phyloP scores from a whole-genome alignment of 1,140 invertebrate genomes.

The Zaprionus africanus region DNA sequence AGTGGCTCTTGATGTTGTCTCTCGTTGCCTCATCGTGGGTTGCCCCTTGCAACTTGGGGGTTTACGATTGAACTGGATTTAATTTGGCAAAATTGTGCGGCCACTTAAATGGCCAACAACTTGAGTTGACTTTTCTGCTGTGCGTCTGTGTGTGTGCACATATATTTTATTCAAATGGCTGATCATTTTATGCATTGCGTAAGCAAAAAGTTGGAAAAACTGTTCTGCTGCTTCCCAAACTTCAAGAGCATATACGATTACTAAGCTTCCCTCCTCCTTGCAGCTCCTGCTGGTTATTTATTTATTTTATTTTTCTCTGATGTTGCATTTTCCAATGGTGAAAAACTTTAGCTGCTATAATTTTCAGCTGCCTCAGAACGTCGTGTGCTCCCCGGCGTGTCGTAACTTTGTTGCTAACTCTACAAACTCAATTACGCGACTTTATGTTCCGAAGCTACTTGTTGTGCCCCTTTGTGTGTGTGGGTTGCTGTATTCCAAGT shows the following conservation, averaged over 20 bases:
- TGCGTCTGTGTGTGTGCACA: not conserved
- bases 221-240: constrained; percentile 1
- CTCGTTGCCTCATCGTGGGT: not conserved
- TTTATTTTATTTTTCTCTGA: constrained; percentile 51
- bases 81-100: constrained; percentile 76
- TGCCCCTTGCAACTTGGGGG: constrained; percentile 49
- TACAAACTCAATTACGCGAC: constrained; percentile 65
- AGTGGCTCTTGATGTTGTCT: constrained; percentile 24
- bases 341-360: constrained; percentile 39
- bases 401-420: constrained; percentile 55
- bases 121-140: constrained; percentile 43
- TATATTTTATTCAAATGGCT: constrained; percentile 17
- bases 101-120: constrained; percentile 73
- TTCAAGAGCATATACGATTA: not conserved
- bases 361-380: constrained; percentile 33
- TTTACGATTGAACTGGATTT: constrained; percentile 79
- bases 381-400: constrained; percentile 34
- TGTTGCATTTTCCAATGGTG: constrained; percentile 47
- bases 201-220: constrained; percentile 35
- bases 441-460: constrained; percentile 35
- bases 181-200: constrained; percentile 42
- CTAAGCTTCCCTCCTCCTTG: not conserved
- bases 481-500: not conserved
- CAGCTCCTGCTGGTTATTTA: constrained; percentile 50
- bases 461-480: not conserved